Percentiles rank a stretch among this genome's conserved stretches.
Conservation (phyloP, 2,888 invertebrate species). For the Cybosia mesomella region DNA sequence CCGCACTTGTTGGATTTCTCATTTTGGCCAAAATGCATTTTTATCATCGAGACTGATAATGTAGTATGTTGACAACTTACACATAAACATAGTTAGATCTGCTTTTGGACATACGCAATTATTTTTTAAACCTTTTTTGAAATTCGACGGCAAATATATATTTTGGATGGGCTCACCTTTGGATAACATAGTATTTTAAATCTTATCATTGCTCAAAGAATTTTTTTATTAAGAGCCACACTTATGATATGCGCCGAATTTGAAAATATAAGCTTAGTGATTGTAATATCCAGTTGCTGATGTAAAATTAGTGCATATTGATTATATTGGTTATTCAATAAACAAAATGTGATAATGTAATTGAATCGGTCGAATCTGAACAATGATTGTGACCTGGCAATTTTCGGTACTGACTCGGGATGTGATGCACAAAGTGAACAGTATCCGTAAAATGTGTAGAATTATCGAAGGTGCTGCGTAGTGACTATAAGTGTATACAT, state of each 20-base stretch:
- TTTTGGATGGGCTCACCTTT: conserved; percentile 85
- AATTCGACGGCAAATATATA: conserved; percentile 79
- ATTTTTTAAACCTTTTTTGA: conserved; percentile 79
- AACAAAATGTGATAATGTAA: conserved; percentile 82
- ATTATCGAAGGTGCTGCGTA: conserved; percentile 78
- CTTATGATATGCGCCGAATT: conserved; percentile 78
- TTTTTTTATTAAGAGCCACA: conserved; percentile 81
- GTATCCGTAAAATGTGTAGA: conserved; percentile 70
- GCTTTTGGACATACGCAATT: conserved; percentile 80
- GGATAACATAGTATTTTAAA: conserved; percentile 77
- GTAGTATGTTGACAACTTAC: conserved; percentile 80
- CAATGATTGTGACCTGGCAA: conserved; percentile 72
- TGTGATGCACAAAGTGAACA: conserved; percentile 55
- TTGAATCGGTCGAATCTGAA: conserved; percentile 71
- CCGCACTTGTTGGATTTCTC: conserved; percentile 80
- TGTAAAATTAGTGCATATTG: conserved; percentile 73
- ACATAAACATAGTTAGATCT: conserved; percentile 81
- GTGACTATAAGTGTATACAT: conserved; percentile 70
- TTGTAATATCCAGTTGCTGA: conserved; percentile 76
- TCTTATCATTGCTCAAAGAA: conserved; percentile 83
- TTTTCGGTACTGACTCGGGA: conserved; percentile 57
- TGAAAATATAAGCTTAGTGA: conserved; percentile 73
- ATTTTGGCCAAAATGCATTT: conserved; percentile 85
- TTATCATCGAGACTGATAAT: conserved; percentile 85
- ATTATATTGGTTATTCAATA: conserved; percentile 68